phyloP scores from a whole-genome alignment of 2,888 invertebrate genomes.

The Drosophila pseudotakahashii region DNA sequence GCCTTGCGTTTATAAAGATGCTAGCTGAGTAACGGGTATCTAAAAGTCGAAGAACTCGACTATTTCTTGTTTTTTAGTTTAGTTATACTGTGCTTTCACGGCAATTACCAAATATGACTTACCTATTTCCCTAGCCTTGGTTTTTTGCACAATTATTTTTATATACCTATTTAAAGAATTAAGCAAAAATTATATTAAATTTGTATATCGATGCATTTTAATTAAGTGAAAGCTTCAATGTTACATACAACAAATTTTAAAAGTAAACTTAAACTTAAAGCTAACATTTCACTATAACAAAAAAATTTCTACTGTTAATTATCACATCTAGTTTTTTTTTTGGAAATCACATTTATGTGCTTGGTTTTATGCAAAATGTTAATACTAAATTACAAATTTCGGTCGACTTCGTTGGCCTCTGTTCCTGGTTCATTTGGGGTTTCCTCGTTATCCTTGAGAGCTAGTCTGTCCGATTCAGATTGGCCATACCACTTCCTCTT shows the following conservation, averaged over 20 bases:
- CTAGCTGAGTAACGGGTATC: no score
- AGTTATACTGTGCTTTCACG: no score
- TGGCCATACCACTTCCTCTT: slow-evolving; percentile 76
- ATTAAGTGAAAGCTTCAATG: no score
- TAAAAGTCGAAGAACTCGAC: no score
- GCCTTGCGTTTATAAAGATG: no score
- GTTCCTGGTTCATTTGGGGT: neutral
- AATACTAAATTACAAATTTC: neutral
- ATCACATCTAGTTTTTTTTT: slow-evolving; percentile 13
- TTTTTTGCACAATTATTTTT: no score
- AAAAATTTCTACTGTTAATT: neutral
- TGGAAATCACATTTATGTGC: slow-evolving; percentile 15
- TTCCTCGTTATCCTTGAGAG: slow-evolving; percentile 32
- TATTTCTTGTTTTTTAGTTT: no score
- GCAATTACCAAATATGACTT: no score
- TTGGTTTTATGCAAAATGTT: neutral
- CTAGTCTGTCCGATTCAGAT: slow-evolving; percentile 39
- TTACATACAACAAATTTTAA: no score
- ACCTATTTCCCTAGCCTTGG: no score
- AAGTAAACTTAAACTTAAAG: no score
- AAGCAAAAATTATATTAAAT: neutral
- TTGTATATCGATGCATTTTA: neutral
- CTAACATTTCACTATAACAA: neutral
- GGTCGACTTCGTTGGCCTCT: neutral
- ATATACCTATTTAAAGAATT: no score